These are phyloP conservation scores for Forbesichthys agassizii DNA, from an alignment of 2,113 vertebrate species.

Conservation along the genomic window DNA sequence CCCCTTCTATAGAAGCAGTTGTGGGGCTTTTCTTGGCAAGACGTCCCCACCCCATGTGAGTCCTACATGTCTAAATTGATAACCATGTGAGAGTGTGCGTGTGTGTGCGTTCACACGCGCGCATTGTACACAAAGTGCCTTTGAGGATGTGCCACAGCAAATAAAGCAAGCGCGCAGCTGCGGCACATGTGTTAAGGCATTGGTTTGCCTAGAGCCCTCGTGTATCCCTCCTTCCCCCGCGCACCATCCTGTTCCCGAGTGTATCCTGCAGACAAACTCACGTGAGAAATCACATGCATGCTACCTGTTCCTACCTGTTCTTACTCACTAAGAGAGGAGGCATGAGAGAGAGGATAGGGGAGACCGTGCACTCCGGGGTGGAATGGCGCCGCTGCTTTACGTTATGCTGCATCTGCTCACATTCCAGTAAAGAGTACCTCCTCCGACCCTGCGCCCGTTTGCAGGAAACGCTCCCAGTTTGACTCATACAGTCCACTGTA, in stretches of 20 bases:
- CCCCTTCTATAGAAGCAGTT: neutral
- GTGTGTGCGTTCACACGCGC: neutral
- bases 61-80: neutral
- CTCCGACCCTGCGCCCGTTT: constrained; percentile 49
- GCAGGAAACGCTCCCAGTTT: constrained; percentile 70
- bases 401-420: constrained; percentile 54
- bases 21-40: neutral
- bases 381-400: constrained; percentile 50
- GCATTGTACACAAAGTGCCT: no score
- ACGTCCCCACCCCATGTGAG: neutral
- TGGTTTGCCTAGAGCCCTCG: no score
- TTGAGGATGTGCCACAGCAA: no score
- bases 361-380: constrained; percentile 5
- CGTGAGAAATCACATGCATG: no score
- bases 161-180: no score
- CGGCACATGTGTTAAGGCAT: no score
- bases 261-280: no score
- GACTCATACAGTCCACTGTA: constrained; percentile 38
- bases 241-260: no score
- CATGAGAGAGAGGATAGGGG: no score
- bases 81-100: neutral
- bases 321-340: no score
- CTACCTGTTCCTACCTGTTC: no score
- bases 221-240: no score
- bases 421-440: constrained; percentile 48